Evolutionary conservation across 2,888 invertebrate genomes (phyloP), one percentile per base, ranked within the genome.

Genomic region (Tenthredo amoena): DNA sequence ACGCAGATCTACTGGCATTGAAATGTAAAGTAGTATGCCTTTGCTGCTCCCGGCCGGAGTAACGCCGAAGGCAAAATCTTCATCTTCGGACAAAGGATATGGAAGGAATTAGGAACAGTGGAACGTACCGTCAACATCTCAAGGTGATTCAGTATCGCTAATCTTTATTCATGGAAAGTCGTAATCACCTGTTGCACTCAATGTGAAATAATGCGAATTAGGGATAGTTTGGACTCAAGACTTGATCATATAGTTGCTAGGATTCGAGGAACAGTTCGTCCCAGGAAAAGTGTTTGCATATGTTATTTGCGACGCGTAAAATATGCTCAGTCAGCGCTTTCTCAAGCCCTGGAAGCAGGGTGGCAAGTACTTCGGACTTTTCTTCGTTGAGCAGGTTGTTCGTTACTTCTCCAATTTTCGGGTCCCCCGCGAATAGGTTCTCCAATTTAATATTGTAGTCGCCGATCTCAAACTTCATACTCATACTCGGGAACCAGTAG

Each of bases 401-500:
- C 9, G 50, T 50, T 3, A 55, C 34, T 4, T 77, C 31, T 31
- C 77, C 77, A 18, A 77, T 47, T 9, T 10, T 31, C 0, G 47
- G 47, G 18, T 55, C 43, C 12, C 55, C 77, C 15, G 18, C 77
- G 77, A 77, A 77, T n/a, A 77, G 31, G 31, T 77, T 40, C 15
- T 50, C 31, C 18, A 77, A 31, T 55, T 77, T 47, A 18, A 77
- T 50, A 2, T 55, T 37, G 55, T 77, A 77, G 31, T 77, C 77
- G 6, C 9, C 34, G n/a, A 77, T 26, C 10, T 55, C 31, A n/a
- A 77, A 4, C 55, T 77, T 31, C 50, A 77, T 18, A 34, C 15
- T 34, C 77, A 77, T 77, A 34, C 55, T 50, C 34, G 77, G 77
- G 15, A 77, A 77, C 50, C 55, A 77, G 55, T 55, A 77, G 1